Evolutionary conservation across 2,113 vertebrate species (phyloP).

Genomic region (Engystomops pustulosus): DNA sequence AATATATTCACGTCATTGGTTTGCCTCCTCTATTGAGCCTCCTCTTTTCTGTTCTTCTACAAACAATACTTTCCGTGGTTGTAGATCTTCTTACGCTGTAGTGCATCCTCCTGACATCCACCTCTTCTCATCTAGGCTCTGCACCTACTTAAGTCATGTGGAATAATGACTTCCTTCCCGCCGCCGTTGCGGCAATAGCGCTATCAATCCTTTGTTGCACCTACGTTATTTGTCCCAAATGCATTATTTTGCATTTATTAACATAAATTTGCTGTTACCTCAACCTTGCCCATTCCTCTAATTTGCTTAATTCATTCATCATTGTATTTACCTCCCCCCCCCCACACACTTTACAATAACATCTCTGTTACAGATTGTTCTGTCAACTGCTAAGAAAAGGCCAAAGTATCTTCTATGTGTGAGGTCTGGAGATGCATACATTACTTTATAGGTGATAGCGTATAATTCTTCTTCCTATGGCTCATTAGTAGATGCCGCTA

Average conservation of each 20-base stretch:
- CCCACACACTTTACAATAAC: neutral
- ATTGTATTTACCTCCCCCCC: slow-evolving; percentile 23
- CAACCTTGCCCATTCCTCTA: slow-evolving; percentile 47
- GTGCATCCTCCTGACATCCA: slow-evolving; percentile 11
- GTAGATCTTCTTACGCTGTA: slow-evolving; percentile 9
- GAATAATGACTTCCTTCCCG: slow-evolving; percentile 38
- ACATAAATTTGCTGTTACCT: slow-evolving; percentile 41
- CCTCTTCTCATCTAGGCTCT: neutral
- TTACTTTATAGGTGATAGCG: neutral
- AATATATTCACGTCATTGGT: neutral
- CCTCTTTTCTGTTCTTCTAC: neutral
- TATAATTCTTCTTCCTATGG: neutral
- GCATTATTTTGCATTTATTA: slow-evolving; percentile 54
- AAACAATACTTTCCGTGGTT: neutral
- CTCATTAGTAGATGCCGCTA: neutral
- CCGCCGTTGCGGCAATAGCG: neutral
- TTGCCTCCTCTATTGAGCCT: neutral
- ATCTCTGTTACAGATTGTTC: slow-evolving; percentile 2
- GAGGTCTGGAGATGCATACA: slow-evolving; percentile 6
- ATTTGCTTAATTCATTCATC: slow-evolving; percentile 50
- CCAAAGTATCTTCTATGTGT: slow-evolving; percentile 1
- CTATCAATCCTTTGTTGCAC: slow-evolving; percentile 33
- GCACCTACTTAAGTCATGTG: slow-evolving; percentile 41
- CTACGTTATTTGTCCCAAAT: slow-evolving; percentile 40
- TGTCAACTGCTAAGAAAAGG: slow-evolving; percentile 12